A percentile compares a stretch with the other conserved stretches of the same genome.
Conservation (phyloP, 1,140 invertebrate genomes). For the Drosophila yakuba region DNA sequence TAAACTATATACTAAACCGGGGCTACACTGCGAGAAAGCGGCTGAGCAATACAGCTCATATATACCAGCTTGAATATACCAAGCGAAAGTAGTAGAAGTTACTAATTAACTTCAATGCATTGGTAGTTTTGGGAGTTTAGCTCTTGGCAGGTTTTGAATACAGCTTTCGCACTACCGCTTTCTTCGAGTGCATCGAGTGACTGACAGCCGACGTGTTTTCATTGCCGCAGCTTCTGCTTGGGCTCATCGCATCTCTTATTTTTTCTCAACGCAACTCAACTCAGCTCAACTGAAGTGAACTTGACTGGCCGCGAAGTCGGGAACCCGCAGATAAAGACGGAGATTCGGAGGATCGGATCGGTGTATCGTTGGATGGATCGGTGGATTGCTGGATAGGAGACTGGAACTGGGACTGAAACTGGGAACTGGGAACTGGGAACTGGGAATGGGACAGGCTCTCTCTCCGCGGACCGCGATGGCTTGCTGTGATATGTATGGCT, state of each 20-base stretch:
- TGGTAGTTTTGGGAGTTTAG: too few species aligned
- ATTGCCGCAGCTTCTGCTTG: conserved; percentile 72
- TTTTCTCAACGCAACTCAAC: conserved; percentile 20
- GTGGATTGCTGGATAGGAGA: conserved; percentile 4
- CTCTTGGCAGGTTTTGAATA: too few species aligned
- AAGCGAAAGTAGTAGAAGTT: too few species aligned
- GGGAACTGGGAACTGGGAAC: background rate
- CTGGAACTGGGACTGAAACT: background rate
- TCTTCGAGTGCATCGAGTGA: conserved; percentile 14
- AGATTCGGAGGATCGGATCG: background rate
- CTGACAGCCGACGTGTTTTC: conserved; percentile 57
- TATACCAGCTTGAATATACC: too few species aligned
- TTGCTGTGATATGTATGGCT: conserved; percentile 79
- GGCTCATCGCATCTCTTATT: conserved; percentile 58
- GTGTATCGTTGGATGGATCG: background rate
- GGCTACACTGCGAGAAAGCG: conserved; percentile 9
- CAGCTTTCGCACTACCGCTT: background rate
- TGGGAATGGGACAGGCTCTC: background rate
- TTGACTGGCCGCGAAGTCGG: conserved; percentile 17
- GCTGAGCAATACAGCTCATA: too few species aligned
- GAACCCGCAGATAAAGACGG: conserved; percentile 15
- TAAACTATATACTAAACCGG: conserved; percentile 54
- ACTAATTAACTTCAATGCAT: too few species aligned
- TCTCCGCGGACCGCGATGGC: conserved; percentile 21
- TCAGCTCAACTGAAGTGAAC: conserved; percentile 33